Evolutionary conservation across 1,140 invertebrate genomes (phyloP).

Genomic region (Pseudomyrmex sp.): DNA sequence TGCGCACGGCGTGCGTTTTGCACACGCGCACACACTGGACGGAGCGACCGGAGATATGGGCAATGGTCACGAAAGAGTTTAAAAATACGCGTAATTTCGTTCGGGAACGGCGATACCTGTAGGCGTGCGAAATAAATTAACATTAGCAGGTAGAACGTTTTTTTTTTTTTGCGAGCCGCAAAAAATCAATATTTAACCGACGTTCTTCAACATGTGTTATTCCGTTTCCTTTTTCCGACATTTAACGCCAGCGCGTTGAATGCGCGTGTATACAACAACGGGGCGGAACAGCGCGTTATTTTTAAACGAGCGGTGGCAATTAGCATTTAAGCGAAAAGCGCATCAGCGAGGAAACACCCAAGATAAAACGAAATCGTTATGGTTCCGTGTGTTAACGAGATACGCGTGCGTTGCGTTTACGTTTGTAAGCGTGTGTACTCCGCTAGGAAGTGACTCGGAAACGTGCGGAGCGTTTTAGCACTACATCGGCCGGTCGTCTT

Average conservation of each 20-base stretch:
- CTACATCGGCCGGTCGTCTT: conserved; percentile 8
- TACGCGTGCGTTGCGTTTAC: conserved; percentile 21
- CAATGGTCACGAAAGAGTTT: conserved; percentile 38
- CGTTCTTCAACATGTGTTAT: too few relatives aligned
- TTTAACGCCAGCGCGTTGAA: background rate
- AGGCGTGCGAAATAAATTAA: conserved; percentile 9
- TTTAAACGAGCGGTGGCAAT: conserved; percentile 32
- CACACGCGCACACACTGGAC: background rate
- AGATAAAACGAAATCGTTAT: conserved; percentile 63
- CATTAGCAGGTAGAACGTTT: background rate
- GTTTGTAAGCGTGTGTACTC: background rate
- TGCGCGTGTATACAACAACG: background rate
- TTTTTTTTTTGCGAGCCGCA: background rate
- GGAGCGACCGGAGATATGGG: conserved; percentile 43
- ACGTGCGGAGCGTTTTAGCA: conserved; percentile 71
- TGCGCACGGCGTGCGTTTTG: background rate
- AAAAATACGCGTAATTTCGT: conserved; percentile 37
- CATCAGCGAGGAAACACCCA: conserved; percentile 37
- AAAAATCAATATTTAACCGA: background rate
- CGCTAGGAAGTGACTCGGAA: conserved; percentile 68
- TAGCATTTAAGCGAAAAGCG: conserved; percentile 38
- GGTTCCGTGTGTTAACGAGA: conserved; percentile 26
- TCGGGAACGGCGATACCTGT: background rate
- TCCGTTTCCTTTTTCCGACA: conserved; percentile 5
- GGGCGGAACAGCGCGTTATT: conserved; percentile 1